phyloP scores from a whole-genome alignment of 1,140 invertebrate species.

The Orchesella cincta region DNA sequence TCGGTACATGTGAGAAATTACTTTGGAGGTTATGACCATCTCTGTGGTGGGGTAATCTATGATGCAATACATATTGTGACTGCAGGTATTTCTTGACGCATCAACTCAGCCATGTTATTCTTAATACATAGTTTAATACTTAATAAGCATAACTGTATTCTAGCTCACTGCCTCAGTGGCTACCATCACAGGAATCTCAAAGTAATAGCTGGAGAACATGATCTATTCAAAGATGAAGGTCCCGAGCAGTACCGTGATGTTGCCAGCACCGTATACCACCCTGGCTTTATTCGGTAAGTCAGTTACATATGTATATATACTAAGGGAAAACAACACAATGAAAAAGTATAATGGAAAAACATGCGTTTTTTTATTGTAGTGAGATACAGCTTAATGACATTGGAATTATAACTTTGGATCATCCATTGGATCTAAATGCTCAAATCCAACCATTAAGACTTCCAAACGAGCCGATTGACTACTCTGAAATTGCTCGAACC shows the following conservation, averaged over 20 bases:
- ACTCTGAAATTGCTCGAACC: not conserved
- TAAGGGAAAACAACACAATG: too few relatives aligned
- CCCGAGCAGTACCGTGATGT: slow-evolving; percentile 25
- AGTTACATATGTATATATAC: slow-evolving; percentile 9
- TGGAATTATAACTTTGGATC: slow-evolving; percentile 4
- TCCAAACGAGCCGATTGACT: not conserved
- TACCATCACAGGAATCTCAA: slow-evolving; percentile 27
- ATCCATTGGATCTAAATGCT: not conserved
- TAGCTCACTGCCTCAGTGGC: not conserved
- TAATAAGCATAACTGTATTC: too few relatives aligned
- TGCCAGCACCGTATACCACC: not conserved
- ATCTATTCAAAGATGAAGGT: not conserved
- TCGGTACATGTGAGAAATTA: slow-evolving; percentile 27
- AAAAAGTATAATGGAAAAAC: too few relatives aligned
- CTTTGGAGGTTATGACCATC: slow-evolving; percentile 4
- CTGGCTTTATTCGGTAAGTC: not conserved
- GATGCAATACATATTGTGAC: not conserved
- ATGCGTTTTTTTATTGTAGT: too few relatives aligned
- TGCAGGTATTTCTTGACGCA: too few relatives aligned
- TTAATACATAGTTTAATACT: too few relatives aligned
- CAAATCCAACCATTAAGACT: not conserved
- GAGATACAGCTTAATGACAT: not conserved
- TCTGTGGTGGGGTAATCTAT: slow-evolving; percentile 1
- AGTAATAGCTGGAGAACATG: slow-evolving; percentile 32
- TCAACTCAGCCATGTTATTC: too few relatives aligned